Conservation (phyloP, 2,888 invertebrate genomes). For the Noctua fimbriata region DNA sequence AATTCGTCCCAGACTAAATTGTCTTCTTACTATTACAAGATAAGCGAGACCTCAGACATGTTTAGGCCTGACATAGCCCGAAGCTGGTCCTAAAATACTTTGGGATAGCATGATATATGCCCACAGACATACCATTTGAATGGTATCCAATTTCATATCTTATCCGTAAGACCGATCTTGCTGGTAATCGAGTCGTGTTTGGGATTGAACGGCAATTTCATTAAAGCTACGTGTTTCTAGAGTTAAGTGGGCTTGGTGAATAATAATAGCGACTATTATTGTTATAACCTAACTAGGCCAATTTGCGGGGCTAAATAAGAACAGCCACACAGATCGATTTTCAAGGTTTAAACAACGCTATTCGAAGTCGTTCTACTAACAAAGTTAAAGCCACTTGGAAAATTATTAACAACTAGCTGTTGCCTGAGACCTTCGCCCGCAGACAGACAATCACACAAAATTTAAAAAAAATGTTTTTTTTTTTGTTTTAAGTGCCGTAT, state of each 20-base stretch:
- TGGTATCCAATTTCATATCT: constrained; percentile 55
- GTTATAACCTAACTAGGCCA: too few species aligned
- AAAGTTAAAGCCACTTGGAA: too few species aligned
- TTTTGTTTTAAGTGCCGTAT: too few species aligned
- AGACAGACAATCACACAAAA: too few species aligned
- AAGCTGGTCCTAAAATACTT: constrained; percentile 15
- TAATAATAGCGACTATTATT: too few species aligned
- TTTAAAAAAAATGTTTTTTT: too few species aligned
- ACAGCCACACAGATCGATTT: too few species aligned
- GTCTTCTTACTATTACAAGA: constrained; percentile 2
- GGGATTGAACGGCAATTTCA: constrained; percentile 29
- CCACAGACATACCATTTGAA: constrained; percentile 22
- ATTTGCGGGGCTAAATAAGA: too few species aligned
- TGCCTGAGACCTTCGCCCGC: too few species aligned
- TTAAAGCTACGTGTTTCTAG: constrained; percentile 15
- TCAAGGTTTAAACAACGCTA: too few species aligned
- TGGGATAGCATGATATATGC: constrained; percentile 16
- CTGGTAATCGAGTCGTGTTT: constrained; percentile 18
- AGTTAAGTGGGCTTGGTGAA: background rate
- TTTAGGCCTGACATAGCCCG: background rate
- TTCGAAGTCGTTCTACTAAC: too few species aligned
- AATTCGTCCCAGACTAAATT: background rate
- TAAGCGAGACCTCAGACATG: constrained; percentile 1
- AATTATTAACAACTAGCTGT: too few species aligned
- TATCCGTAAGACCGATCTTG: constrained; percentile 34